Evolutionary conservation across 1,140 invertebrate species (phyloP).

Genomic region (Lasaia peninsularis): DNA sequence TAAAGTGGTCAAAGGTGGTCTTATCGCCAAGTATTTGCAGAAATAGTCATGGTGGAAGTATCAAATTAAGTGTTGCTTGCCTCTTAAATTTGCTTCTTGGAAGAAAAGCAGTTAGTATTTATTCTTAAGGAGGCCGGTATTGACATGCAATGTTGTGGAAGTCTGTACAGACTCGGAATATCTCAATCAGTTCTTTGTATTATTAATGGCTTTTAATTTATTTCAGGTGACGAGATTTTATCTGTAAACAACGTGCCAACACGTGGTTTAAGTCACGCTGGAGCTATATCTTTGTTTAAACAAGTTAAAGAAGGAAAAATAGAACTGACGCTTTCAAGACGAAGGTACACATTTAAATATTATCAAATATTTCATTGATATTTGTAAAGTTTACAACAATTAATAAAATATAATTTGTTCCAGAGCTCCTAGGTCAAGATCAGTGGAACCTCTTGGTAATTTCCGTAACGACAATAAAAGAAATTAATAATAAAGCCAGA

Average conservation of each 20-base stretch:
- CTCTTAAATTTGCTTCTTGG: too few species aligned
- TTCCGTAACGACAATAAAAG: constrained; percentile 60
- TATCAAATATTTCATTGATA: constrained; percentile 4
- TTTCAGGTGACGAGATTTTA: constrained; percentile 93
- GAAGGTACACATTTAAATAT: constrained; percentile 70
- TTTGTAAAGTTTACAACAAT: background rate
- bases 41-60: too few species aligned
- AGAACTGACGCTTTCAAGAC: constrained; percentile 87
- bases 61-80: too few species aligned
- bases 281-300: constrained; percentile 94
- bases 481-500: constrained; percentile 40
- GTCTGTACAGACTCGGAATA: too few species aligned
- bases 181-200: constrained; percentile 15
- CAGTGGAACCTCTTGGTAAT: constrained; percentile 73
- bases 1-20: too few species aligned
- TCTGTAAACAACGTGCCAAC: constrained; percentile 91
- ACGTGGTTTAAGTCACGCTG: constrained; percentile 90
- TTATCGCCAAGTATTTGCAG: too few species aligned
- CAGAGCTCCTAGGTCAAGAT: constrained; percentile 78
- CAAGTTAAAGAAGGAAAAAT: constrained; percentile 92
- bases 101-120: too few species aligned
- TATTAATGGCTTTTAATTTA: constrained; percentile 15
- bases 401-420: constrained; percentile 33
- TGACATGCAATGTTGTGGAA: too few species aligned
- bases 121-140: too few species aligned